Conservation (phyloP, 2,797 vertebrate genomes). For the Vespertilio murinus region DNA sequence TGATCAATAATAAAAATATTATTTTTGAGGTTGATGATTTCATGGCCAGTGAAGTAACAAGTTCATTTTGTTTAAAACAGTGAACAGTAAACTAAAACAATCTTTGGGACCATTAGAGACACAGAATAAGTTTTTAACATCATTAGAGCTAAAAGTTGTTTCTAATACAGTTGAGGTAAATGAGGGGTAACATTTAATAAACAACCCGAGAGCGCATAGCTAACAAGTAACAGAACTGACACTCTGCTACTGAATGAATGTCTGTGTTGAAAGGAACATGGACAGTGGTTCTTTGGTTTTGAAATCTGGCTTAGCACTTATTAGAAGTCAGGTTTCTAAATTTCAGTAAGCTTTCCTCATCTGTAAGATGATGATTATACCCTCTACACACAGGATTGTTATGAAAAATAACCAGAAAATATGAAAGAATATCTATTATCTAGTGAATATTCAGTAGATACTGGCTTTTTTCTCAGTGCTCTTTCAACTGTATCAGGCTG, state of each 20-base stretch:
- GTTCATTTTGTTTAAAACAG: conserved; percentile 40
- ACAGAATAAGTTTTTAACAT: conserved; percentile 33
- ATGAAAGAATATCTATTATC: background rate
- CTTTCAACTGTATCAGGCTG: background rate
- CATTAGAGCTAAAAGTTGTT: background rate
- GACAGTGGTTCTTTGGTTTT: background rate
- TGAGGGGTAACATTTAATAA: background rate
- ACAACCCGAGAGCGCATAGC: background rate
- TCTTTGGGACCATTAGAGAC: background rate
- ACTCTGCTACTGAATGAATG: background rate
- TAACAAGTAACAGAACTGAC: background rate
- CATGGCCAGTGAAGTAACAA: conserved; percentile 31
- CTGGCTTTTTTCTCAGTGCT: conserved; percentile 1
- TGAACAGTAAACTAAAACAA: conserved; percentile 15
- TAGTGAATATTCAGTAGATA: background rate
- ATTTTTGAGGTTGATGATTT: conserved; percentile 9
- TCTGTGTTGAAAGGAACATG: background rate
- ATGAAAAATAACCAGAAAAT: background rate
- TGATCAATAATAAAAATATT: background rate
- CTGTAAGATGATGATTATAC: background rate
- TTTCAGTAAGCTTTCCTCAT: background rate
- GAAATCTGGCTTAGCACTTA: background rate
- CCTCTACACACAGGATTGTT: background rate
- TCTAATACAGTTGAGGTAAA: background rate
- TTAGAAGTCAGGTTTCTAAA: background rate